A percentile compares a stretch with the other conserved stretches of the same genome.
Conservation (phyloP, 2,113 vertebrate species). For the Bucco capensis region DNA sequence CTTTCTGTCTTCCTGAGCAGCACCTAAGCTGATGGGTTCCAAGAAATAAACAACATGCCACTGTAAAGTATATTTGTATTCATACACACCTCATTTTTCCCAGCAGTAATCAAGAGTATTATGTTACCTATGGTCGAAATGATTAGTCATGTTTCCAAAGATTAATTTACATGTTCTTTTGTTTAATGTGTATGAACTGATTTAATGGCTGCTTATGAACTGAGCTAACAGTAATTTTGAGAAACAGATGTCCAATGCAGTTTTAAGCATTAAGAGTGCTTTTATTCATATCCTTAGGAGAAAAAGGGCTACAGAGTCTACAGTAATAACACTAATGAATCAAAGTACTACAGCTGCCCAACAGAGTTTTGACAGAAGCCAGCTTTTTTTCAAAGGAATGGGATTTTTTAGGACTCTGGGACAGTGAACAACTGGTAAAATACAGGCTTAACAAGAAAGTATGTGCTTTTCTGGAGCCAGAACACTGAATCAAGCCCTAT, state of each 20-base stretch:
- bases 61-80: not conserved
- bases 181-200: not conserved
- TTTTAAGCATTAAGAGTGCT: slow-evolving; percentile 43
- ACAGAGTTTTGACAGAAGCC: slow-evolving; percentile 56
- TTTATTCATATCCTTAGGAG: slow-evolving; percentile 60
- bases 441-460: slow-evolving; percentile 7
- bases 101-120: slow-evolving; percentile 39
- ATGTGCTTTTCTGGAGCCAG: not conserved
- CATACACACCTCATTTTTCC: not conserved
- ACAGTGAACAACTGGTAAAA: slow-evolving; percentile 41
- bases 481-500: slow-evolving; percentile 15
- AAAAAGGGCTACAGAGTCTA: slow-evolving; percentile 41
- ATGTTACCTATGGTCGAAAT: slow-evolving; percentile 18
- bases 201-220: slow-evolving; percentile 51
- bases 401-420: slow-evolving; percentile 3
- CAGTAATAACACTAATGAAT: slow-evolving; percentile 57
- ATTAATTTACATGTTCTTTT: slow-evolving; percentile 46
- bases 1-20: not conserved
- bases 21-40: not conserved
- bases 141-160: slow-evolving; percentile 46
- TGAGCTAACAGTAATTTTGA: slow-evolving; percentile 40
- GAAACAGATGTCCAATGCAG: slow-evolving; percentile 42
- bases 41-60: not conserved
- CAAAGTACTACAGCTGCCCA: slow-evolving; percentile 56
- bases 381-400: slow-evolving; percentile 45